Conservation (phyloP, 2,888 invertebrate species). For the Orthonevra nobilis region DNA sequence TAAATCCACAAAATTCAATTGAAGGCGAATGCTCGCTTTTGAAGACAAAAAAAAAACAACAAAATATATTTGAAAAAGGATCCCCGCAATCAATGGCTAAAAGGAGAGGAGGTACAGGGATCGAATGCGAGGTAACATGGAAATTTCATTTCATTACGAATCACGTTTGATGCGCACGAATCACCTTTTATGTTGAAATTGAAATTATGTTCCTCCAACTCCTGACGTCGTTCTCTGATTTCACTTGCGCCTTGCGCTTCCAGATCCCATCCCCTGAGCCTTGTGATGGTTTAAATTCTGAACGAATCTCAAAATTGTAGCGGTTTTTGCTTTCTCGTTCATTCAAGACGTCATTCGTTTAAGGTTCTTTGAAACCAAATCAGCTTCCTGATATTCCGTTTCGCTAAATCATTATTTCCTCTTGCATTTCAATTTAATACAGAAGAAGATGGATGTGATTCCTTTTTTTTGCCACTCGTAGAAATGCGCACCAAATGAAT, state of each 20-base stretch:
- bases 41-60: too few relatives aligned
- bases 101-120: neutral
- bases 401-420: constrained; percentile 27
- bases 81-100: constrained; percentile 9
- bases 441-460: too few relatives aligned
- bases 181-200: constrained; percentile 78
- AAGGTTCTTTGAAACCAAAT: constrained; percentile 19
- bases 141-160: constrained; percentile 75
- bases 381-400: constrained; percentile 17
- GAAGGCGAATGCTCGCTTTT: too few relatives aligned
- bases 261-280: neutral
- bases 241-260: neutral
- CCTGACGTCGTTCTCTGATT: constrained; percentile 19
- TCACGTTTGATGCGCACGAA: constrained; percentile 80
- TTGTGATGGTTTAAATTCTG: neutral
- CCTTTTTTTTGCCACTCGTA: too few relatives aligned
- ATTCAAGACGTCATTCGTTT: constrained; percentile 23
- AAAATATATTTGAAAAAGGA: too few relatives aligned
- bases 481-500: too few relatives aligned
- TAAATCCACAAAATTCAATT: too few relatives aligned
- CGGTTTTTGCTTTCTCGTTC: constrained; percentile 16
- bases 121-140: neutral
- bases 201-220: constrained; percentile 75
- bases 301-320: constrained; percentile 15
- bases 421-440: neutral